Evolutionary conservation across 1,140 invertebrate species (phyloP), one percentile per base, ranked within the genome.

Genomic region (Ceratitis capitata): DNA sequence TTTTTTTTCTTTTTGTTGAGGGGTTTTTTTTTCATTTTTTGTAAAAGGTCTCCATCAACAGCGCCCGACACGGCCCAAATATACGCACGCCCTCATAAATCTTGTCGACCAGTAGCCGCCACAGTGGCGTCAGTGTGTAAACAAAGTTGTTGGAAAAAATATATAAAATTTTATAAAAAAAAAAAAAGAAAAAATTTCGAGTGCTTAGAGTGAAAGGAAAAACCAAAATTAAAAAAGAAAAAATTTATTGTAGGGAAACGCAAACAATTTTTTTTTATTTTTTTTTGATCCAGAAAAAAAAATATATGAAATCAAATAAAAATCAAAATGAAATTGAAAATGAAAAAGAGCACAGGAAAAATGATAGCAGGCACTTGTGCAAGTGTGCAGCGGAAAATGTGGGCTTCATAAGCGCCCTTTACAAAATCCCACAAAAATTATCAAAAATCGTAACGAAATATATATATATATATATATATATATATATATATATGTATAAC

Each of bases 121-220:
- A 91, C 86, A 89, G 90, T 91, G 90, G 90, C 89, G 90, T 91
- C 90, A 91, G 85, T 89, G 86, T 69, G 89, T 86, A 91, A 91
- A 91, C 87, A 91, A 86, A 47, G 45, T 83, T n/a, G 19, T 29
- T n/a, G 49, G 32, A 83, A 83, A 53, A 47, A 53, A 0, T 2
- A 53, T n/a, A n/a, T n/a, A n/a, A n/a, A n/a, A n/a, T n/a, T n/a
- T n/a, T n/a, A n/a, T n/a, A n/a, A 53, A 53, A 53, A 61, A 26
- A 1, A 61, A 61, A 61, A 12, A n/a, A n/a, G 16, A 56, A 56
- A 3, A 56, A 1, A 3, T 56, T n/a, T n/a, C n/a, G n/a, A n/a
- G n/a, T n/a, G n/a, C n/a, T n/a, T n/a, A n/a, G n/a, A n/a, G n/a
- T n/a, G n/a, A n/a, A n/a, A n/a, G n/a, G n/a, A 45, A 32, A 19